Conservation (phyloP, 1,140 invertebrate genomes). For the Schlechtendalia chinensis region DNA sequence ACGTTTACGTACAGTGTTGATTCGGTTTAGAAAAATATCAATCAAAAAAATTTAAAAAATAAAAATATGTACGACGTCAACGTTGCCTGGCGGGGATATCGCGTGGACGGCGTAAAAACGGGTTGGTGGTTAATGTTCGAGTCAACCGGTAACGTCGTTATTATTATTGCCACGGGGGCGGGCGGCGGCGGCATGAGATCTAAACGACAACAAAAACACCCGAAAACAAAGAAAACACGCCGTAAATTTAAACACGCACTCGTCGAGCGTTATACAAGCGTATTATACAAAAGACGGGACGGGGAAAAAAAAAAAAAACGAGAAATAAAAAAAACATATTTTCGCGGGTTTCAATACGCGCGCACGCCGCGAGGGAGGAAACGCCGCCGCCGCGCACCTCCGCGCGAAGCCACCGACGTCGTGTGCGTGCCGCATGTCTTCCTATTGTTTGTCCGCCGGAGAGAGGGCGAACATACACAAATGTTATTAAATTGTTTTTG, state of each 20-base stretch:
- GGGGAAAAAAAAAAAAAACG: neutral
- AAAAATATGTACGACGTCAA: no score
- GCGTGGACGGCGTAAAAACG: no score
- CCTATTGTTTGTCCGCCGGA: conserved; percentile 5
- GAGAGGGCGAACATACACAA: conserved; percentile 22
- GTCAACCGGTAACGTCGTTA: neutral
- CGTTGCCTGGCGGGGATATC: no score
- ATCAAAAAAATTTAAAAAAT: no score
- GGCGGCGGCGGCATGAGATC: neutral
- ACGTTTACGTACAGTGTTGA: no score
- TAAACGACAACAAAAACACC: conserved; percentile 3
- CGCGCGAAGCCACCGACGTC: neutral
- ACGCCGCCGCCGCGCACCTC: neutral
- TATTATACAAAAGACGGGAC: neutral
- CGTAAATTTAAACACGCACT: neutral
- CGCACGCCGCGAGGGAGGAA: no score
- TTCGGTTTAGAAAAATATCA: no score
- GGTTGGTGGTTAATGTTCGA: no score
- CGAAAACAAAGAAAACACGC: neutral
- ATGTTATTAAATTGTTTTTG: conserved; percentile 49
- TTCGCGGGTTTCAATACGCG: neutral
- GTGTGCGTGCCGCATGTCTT: neutral
- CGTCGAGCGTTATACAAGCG: neutral
- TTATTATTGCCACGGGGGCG: no score
- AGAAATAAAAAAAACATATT: conserved; percentile 25